phyloP scores from a whole-genome alignment of 2,113 vertebrate genomes.

The Thamnaconus septentrionalis region DNA sequence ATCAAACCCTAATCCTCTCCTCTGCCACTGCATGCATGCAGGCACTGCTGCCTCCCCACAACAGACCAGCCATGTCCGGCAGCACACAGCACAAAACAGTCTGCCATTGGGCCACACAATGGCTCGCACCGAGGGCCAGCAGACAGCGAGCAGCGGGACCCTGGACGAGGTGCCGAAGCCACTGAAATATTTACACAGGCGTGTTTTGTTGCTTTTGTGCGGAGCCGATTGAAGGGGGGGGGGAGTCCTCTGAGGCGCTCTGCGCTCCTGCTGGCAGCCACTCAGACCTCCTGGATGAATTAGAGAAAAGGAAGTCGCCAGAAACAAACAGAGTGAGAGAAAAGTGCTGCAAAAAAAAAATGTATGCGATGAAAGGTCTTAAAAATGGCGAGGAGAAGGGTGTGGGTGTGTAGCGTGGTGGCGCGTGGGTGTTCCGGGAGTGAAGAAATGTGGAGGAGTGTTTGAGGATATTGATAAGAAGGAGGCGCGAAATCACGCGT shows the following conservation, averaged over 20 bases:
- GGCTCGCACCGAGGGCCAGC: constrained; percentile 60
- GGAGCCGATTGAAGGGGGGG: constrained; percentile 54
- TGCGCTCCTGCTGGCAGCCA: constrained; percentile 25
- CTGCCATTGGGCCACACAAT: constrained; percentile 57
- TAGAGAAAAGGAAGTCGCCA: constrained; percentile 19
- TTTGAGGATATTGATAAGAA: constrained; percentile 51
- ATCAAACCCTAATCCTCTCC: constrained; percentile 57
- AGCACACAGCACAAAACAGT: constrained; percentile 51
- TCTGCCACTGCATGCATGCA: constrained; percentile 55
- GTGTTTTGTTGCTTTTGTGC: constrained; percentile 74
- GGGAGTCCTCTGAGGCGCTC: constrained; percentile 20
- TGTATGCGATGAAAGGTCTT: not conserved
- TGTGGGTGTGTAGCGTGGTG: constrained; percentile 11
- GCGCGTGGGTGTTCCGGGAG: constrained; percentile 1
- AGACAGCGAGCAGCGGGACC: constrained; percentile 65
- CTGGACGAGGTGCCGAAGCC: constrained; percentile 59
- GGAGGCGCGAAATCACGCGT: constrained; percentile 31
- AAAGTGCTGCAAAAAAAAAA: constrained; percentile 1
- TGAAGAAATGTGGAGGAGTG: constrained; percentile 17
- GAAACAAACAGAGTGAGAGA: not conserved
- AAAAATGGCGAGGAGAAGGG: constrained; percentile 13
- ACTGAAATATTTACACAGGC: constrained; percentile 76
- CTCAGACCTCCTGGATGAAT: constrained; percentile 25
- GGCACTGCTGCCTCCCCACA: constrained; percentile 57
- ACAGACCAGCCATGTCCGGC: constrained; percentile 63